Evolutionary conservation across 1,140 invertebrate species (phyloP).

Genomic region (Nephotettix cincticeps): DNA sequence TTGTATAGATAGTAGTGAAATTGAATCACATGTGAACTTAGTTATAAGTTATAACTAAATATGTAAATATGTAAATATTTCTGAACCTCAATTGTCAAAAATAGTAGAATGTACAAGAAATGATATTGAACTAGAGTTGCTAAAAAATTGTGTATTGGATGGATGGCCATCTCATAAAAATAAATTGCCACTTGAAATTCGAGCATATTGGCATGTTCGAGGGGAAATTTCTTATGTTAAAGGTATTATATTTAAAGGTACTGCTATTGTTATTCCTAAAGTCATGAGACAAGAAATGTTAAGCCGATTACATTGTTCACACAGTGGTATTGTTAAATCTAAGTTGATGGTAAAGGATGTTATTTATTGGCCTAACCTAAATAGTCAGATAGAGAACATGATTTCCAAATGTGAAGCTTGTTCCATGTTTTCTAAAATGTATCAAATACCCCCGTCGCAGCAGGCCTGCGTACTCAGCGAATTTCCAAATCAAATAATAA

Average conservation of each 20-base stretch:
- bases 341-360: too few relatives aligned
- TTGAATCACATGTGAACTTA: background rate
- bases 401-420: conserved; percentile 23
- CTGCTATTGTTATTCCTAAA: too few relatives aligned
- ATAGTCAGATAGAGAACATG: too few relatives aligned
- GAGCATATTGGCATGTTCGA: background rate
- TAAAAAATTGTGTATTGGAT: background rate
- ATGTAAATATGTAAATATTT: background rate
- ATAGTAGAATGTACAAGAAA: too few relatives aligned
- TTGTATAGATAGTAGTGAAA: background rate
- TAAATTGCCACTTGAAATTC: background rate
- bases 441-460: too few relatives aligned
- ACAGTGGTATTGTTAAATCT: background rate
- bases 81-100: background rate
- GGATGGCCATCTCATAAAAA: background rate
- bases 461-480: too few relatives aligned
- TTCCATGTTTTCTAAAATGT: too few relatives aligned
- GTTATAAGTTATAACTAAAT: too few relatives aligned
- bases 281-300: too few relatives aligned
- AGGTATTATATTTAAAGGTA: background rate
- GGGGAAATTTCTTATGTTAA: background rate
- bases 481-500: too few relatives aligned
- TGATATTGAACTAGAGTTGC: background rate
- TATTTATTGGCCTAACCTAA: too few relatives aligned
- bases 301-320: too few relatives aligned